Base-by-base conservation (phyloP, 2,113 vertebrate genomes). In the Dascyllus trimaculatus region DNA sequence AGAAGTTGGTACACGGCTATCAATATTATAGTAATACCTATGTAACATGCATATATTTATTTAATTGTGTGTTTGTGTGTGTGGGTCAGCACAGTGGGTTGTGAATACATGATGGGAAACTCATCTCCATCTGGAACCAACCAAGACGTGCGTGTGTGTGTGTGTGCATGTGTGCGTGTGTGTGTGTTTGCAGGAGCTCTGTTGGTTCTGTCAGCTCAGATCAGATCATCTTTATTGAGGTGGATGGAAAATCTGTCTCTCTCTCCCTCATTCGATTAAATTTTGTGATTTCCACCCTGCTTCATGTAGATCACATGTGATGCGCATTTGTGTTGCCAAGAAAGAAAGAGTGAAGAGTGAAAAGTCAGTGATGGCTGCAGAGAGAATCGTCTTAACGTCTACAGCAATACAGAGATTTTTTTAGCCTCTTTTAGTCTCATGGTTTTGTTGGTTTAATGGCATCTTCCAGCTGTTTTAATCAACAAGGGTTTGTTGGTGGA, bases 101-200 rank as follows among this genome's bases (percentile, higher is more conserved):
- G 53, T 59, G 67, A 72, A 75, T 53, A 52, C 78, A 84, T 79
- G 64, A 80, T 82, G 69, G 75, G 86, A 73, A 78, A 84, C 78
- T 78, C 74, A 68, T 62, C 58, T 89, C 85, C 88, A 85, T 92
- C 85, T 92, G 88, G 85, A 87, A 71, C 17, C 21, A 75, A 73
- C 70, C 75, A 46, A 45, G 1, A 62, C 1, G 66, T 4, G 66
- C 57, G 63, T 58, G 32, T 59, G 64, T 66, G 65, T 52, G 43
- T 52, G 46, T 38, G 51, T 52, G 26, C 32, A 57, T 61, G 46
- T 45, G 67, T 65, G 45, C 65, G 66, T 4, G 19, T 68, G 48
- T 66, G 79, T 66, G 71, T 71, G 57, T 60, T n/a, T 21, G 46
- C 22, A 72, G 71, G 25, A 26, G 14, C 77, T 67, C 71, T 58